Base-by-base conservation (phyloP, 1,140 invertebrate species). In the Lepidotrigona ventralis region DNA sequence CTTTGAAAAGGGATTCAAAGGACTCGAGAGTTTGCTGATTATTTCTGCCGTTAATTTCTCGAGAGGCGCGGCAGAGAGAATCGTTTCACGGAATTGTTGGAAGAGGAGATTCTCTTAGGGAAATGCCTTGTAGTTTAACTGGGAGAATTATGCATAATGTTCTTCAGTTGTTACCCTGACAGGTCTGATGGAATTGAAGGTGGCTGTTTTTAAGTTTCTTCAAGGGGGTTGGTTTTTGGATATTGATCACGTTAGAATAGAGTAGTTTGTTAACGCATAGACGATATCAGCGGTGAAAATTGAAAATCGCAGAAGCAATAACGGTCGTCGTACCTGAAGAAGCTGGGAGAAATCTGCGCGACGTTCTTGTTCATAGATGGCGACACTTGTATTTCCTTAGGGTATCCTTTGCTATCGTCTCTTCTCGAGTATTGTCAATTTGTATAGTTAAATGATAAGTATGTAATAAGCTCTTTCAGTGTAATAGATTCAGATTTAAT, bases 341-440 rank as follows among this genome's bases (percentile, higher is more conserved):
- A 66, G 21, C 72, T 39, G 51, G 64, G 54, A 82, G 68, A 81
- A 64, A 63, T 23, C 46, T 33, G 39, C 54, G 69, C 71, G 19
- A 84, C 85, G 71, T 86, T 84, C 87, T 78, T 86, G 82, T 60
- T 71, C 81, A 90, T 83, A 91, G 91, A 91, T 91, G 91, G 88
- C 90, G 89, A 74, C 90, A 91, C 89, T 17, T 76, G 85, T 87
- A 84, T 64, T 58, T 53, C 64, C 56, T 79, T 63, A 29, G 71
- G 72, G 46, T n/a, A n/a, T 78, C 66, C 53, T 23, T 51, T 3
- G 12, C 33, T 26, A 12, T 51, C 4, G 4, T 8, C 23, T 60
- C 26, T 46, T 2, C 15, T 19, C 15, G 9, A 26, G 29, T 19
- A 21, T 15, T 12, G 26, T 4, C 1, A 74, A 74, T 64, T 54